phyloP scores from a whole-genome alignment of 1,140 invertebrate species.

The Ostrea denselamellosa region DNA sequence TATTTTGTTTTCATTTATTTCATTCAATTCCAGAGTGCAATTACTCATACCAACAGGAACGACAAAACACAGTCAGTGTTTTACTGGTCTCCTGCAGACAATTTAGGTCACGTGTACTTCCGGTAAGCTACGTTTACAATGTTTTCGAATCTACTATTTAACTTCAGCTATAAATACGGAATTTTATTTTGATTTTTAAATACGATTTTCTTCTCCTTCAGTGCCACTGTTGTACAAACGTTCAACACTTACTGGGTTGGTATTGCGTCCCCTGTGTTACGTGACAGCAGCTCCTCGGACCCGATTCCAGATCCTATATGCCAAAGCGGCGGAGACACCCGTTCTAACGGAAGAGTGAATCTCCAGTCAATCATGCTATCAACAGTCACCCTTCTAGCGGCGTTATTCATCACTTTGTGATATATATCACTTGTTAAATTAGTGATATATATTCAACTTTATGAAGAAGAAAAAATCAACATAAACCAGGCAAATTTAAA shows the following conservation, averaged over 20 bases:
- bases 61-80: conserved; percentile 4
- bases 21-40: neutral
- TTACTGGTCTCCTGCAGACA: neutral
- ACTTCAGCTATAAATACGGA: neutral
- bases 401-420: neutral
- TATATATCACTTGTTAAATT: neutral
- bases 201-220: neutral
- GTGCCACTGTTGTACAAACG: neutral
- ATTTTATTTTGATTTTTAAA: neutral
- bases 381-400: neutral
- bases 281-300: neutral
- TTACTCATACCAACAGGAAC: neutral
- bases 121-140: neutral
- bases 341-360: neutral
- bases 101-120: neutral
- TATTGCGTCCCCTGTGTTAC: neutral
- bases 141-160: neutral
- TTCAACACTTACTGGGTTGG: conserved; percentile 17
- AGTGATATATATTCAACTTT: too few species aligned
- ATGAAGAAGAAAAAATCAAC: too few species aligned
- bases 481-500: too few species aligned
- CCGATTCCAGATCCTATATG: neutral
- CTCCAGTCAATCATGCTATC: neutral
- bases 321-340: neutral
- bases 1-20: too few species aligned